Percentiles rank a stretch among this genome's conserved stretches.
Evolutionary conservation across 2,797 vertebrate genomes (phyloP).

Genomic region (Octomys mimax): DNA sequence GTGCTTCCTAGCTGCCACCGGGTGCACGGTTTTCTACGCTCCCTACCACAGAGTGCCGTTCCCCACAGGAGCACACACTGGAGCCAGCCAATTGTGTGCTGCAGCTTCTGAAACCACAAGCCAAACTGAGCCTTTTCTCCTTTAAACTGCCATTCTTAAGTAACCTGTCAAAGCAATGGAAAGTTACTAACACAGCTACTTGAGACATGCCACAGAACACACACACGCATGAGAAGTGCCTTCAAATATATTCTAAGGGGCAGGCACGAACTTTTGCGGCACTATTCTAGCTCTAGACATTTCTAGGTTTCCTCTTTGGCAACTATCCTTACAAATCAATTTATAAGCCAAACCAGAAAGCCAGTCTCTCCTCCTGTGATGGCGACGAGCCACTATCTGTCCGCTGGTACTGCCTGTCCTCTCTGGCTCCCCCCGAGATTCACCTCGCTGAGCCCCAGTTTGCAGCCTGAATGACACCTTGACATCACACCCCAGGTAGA

Average conservation of each 20-base stretch:
- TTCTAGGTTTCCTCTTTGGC: slow-evolving; percentile 6
- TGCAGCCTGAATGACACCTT: not conserved
- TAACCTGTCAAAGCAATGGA: not conserved
- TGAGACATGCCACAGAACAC: not conserved
- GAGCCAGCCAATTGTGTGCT: not conserved
- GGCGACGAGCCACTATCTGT: not conserved
- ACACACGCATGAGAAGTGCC: not conserved
- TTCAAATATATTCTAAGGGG: not conserved
- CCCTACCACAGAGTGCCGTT: not conserved
- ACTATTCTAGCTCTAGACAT: not conserved
- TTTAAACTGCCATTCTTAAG: not conserved
- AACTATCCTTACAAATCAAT: slow-evolving; percentile 56
- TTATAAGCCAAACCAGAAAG: slow-evolving; percentile 35
- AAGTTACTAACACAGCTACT: not conserved
- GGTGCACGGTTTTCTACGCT: not conserved
- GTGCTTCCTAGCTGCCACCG: not conserved
- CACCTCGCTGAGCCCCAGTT: not conserved
- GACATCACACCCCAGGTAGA: accelerated
- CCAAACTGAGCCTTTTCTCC: not conserved
- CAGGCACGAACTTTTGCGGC: not conserved
- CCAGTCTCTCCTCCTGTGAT: not conserved
- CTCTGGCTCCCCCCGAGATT: not conserved
- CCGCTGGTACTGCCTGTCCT: not conserved
- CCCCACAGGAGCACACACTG: not conserved
- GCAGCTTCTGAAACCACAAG: not conserved